Percentiles rank a stretch among this genome's conserved stretches.
phyloP scores from a whole-genome alignment of 1,140 invertebrate genomes.

The Caerostris extrusa region DNA sequence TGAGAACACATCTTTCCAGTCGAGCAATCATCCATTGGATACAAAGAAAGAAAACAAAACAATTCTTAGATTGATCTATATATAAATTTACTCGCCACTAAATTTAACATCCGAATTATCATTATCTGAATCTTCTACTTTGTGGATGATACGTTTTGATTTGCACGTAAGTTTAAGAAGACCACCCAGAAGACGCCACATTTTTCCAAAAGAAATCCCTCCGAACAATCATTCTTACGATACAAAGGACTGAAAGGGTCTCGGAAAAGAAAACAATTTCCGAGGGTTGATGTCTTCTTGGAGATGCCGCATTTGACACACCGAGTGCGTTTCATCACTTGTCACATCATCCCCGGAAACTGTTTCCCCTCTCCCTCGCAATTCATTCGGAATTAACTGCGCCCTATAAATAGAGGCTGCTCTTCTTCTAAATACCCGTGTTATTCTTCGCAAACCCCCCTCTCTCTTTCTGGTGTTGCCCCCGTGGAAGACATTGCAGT shows the following conservation, averaged over 20 bases:
- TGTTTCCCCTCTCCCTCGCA: background rate
- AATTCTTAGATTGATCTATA: no score
- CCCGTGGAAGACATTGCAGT: background rate
- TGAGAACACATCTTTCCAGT: no score
- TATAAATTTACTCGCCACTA: no score
- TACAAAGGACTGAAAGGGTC: background rate
- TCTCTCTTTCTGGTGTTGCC: background rate
- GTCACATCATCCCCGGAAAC: conserved; percentile 9
- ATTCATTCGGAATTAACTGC: conserved; percentile 1
- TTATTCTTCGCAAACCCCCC: background rate
- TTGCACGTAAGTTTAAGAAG: background rate
- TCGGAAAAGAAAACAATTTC: background rate
- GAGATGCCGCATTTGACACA: conserved; percentile 5
- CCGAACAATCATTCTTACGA: background rate
- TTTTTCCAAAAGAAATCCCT: background rate
- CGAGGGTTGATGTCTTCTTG: background rate
- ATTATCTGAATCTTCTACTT: background rate
- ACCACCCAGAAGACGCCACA: background rate
- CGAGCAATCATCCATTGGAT: no score
- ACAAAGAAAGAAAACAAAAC: no score
- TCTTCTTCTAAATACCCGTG: background rate
- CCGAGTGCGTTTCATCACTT: conserved; percentile 58
- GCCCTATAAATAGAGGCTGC: background rate
- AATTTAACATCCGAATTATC: no score
- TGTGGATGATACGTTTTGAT: background rate